These are phyloP conservation scores for Ptychoptera albimana DNA, from an alignment of 2,888 invertebrate genomes.

Conservation along the genomic window DNA sequence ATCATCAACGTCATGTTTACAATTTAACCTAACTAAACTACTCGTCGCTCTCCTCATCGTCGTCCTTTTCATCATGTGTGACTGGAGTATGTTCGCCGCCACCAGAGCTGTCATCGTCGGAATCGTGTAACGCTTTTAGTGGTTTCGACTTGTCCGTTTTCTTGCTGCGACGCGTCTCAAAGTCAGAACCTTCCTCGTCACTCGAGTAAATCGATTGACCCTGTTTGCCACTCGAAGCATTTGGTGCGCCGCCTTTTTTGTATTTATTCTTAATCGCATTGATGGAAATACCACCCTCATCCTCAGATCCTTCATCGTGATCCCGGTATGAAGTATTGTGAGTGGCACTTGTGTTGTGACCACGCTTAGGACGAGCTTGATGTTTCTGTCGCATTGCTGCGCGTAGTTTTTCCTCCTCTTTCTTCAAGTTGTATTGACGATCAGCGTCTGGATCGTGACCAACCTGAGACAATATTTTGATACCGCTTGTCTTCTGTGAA, in stretches of 20 bases:
- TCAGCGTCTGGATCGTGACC: conserved; percentile 80
- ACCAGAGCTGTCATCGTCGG: conserved; percentile 40
- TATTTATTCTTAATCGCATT: conserved; percentile 91
- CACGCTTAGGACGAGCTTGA: conserved; percentile 35
- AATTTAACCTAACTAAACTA: conserved; percentile 9
- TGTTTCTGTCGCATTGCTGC: conserved; percentile 59
- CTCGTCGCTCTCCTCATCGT: conserved; percentile 14
- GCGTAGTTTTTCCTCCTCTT: conserved; percentile 90
- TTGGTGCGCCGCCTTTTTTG: conserved; percentile 40
- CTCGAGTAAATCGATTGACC: conserved; percentile 71
- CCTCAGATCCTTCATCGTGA: conserved; percentile 79
- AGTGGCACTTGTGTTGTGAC: conserved; percentile 28
- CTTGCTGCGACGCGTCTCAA: conserved; percentile 56
- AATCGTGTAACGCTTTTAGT: conserved; percentile 64
- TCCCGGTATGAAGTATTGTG: conserved; percentile 32
- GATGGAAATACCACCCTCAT: conserved; percentile 82
- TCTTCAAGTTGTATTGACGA: conserved; percentile 81
- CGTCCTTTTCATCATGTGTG: conserved; percentile 21
- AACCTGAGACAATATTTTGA: conserved; percentile 82
- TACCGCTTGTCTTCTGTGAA: conserved; percentile 82
- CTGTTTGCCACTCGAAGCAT: conserved; percentile 13
- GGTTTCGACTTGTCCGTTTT: conserved; percentile 61
- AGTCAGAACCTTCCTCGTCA: conserved; percentile 57
- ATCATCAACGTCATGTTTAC: neutral
- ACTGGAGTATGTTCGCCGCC: conserved; percentile 27